Evolutionary conservation across 2,888 invertebrate genomes (phyloP).

Genomic region (Pharmacophagus antenor): DNA sequence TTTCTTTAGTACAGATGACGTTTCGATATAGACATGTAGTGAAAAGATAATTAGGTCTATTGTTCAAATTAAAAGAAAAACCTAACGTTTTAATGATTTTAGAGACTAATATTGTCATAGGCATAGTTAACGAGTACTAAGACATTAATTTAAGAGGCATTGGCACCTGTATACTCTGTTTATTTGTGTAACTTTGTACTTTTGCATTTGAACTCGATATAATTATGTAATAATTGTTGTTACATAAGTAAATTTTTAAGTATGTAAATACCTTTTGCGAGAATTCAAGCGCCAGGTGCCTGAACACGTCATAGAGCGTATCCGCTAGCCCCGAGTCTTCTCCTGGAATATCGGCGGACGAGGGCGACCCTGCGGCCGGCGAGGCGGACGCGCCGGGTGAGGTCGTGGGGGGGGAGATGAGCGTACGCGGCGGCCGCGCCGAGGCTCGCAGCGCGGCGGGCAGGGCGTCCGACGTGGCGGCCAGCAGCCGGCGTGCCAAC

Average conservation of each 20-base stretch:
- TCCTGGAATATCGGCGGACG: constrained; percentile 22
- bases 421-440: constrained; percentile 81
- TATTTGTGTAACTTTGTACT: no score
- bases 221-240: no score
- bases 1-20: no score
- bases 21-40: no score
- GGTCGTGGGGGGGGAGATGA: constrained; percentile 56
- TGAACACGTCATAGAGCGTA: constrained; percentile 68
- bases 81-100: neutral
- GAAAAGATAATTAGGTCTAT: no score
- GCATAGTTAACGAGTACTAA: no score
- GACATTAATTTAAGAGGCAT: no score
- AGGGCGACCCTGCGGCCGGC: constrained; percentile 38
- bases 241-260: no score
- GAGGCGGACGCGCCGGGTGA: constrained; percentile 43
- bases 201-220: no score
- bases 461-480: constrained; percentile 41
- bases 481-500: constrained; percentile 83
- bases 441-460: constrained; percentile 39
- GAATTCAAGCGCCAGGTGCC: constrained; percentile 77
- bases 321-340: constrained; percentile 62
- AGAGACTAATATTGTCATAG: neutral
- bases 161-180: no score
- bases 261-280: constrained; percentile 56
- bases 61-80: no score